A percentile compares a stretch with the other conserved stretches of the same genome.
Evolutionary conservation across 2,113 vertebrate species (phyloP).

Genomic region (Neogobius melanostomus): DNA sequence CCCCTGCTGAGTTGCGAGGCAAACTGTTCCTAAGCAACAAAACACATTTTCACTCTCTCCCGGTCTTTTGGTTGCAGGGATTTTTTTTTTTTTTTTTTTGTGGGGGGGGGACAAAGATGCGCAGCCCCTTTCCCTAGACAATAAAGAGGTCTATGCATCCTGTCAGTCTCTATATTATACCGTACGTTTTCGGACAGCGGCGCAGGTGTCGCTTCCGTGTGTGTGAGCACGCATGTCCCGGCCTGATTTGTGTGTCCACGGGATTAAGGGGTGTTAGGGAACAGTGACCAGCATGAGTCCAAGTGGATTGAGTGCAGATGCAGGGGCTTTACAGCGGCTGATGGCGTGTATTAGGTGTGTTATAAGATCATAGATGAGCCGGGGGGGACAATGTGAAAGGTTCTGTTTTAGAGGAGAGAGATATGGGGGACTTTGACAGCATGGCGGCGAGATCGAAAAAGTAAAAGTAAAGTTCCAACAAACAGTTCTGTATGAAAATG

Average conservation of each 20-base stretch:
- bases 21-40: slow-evolving; percentile 81
- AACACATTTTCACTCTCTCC: slow-evolving; percentile 65
- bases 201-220: not conserved
- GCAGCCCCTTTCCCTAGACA: slow-evolving; percentile 11
- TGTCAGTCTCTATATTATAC: slow-evolving; percentile 15
- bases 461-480: not conserved
- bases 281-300: slow-evolving; percentile 62
- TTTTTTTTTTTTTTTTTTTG: slow-evolving; percentile 10
- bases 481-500: too few relatives aligned
- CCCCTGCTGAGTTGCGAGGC: slow-evolving; percentile 66
- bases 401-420: too few relatives aligned
- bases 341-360: slow-evolving; percentile 22
- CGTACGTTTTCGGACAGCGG: not conserved
- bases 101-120: not conserved
- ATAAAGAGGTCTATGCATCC: slow-evolving; percentile 30
- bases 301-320: slow-evolving; percentile 53
- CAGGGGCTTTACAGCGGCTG: slow-evolving; percentile 33
- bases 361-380: slow-evolving; percentile 7
- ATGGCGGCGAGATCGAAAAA: not conserved
- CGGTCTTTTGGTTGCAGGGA: slow-evolving; percentile 24
- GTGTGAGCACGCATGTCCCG: slow-evolving; percentile 17
- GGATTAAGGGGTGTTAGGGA: slow-evolving; percentile 54
- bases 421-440: not conserved
- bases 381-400: slow-evolving; percentile 8
- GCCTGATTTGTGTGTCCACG: slow-evolving; percentile 20